Conservation (phyloP, 1,140 invertebrate genomes). For the Helicoverpa zea region DNA sequence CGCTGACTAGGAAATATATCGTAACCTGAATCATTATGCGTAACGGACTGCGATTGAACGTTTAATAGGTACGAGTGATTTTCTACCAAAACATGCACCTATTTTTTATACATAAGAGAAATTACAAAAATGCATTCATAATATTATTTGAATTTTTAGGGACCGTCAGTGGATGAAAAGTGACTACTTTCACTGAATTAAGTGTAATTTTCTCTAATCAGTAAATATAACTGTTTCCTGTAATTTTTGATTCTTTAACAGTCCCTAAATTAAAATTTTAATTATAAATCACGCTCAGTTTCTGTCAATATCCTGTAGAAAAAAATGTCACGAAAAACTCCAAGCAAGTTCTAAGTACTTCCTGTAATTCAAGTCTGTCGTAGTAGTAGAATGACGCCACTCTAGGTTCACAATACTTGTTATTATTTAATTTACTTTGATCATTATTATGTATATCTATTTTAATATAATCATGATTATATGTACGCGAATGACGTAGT, state of each 20-base stretch:
- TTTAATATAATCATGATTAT: background rate
- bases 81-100: background rate
- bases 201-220: background rate
- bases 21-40: constrained; percentile 31
- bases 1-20: constrained; percentile 34
- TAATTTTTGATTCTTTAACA: background rate
- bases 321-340: constrained; percentile 3
- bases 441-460: constrained; percentile 13
- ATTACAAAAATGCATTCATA: no score
- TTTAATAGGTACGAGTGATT: constrained; percentile 19
- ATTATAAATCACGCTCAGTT: background rate
- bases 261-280: background rate
- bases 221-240: no score
- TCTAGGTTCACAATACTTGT: background rate
- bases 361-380: background rate
- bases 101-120: background rate
- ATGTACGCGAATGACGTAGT: constrained; percentile 2
- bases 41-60: constrained; percentile 26
- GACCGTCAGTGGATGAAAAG: no score
- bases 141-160: no score
- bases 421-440: background rate
- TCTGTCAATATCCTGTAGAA: background rate
- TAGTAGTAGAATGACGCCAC: constrained; percentile 11
- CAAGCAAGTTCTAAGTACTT: background rate
- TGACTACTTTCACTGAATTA: no score